Percentiles rank a stretch among this genome's conserved stretches.
Evolutionary conservation across 2,113 vertebrate genomes (phyloP).

Genomic region (Callorhinus ursinus): DNA sequence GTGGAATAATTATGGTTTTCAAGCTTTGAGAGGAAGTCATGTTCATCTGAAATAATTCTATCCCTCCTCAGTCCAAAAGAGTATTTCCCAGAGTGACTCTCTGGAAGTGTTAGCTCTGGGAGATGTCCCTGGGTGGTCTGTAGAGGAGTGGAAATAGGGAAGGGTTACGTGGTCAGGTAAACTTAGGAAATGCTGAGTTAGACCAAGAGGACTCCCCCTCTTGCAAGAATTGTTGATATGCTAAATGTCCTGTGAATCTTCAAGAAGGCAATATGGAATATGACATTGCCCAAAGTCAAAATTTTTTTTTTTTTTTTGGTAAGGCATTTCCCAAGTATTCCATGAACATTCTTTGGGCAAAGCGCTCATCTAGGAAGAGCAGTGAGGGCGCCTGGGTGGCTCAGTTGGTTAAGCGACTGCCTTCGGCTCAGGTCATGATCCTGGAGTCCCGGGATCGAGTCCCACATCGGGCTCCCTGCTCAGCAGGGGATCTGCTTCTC

Average conservation of each 20-base stretch:
- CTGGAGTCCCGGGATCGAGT: too few relatives aligned
- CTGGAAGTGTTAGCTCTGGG: not conserved
- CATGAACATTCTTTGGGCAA: not conserved
- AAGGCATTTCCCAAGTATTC: not conserved
- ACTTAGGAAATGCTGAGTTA: not conserved
- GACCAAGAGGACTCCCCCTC: not conserved
- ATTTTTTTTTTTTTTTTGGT: not conserved
- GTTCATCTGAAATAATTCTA: not conserved
- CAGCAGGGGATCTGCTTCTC: too few relatives aligned
- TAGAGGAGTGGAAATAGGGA: not conserved
- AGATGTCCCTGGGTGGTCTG: not conserved
- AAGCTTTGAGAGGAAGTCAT: not conserved
- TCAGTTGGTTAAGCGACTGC: too few relatives aligned
- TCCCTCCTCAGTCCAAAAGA: not conserved
- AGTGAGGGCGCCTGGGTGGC: too few relatives aligned
- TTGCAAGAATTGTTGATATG: not conserved
- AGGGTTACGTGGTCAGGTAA: not conserved
- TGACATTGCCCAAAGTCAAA: not conserved
- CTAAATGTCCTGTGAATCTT: not conserved
- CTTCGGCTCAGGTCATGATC: too few relatives aligned
- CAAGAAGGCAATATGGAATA: not conserved
- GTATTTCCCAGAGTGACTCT: not conserved
- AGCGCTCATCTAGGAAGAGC: not conserved
- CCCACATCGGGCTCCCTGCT: too few relatives aligned
- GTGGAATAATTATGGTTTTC: not conserved